Conservation (phyloP, 2,888 invertebrate species). For the Lottia scabra region DNA sequence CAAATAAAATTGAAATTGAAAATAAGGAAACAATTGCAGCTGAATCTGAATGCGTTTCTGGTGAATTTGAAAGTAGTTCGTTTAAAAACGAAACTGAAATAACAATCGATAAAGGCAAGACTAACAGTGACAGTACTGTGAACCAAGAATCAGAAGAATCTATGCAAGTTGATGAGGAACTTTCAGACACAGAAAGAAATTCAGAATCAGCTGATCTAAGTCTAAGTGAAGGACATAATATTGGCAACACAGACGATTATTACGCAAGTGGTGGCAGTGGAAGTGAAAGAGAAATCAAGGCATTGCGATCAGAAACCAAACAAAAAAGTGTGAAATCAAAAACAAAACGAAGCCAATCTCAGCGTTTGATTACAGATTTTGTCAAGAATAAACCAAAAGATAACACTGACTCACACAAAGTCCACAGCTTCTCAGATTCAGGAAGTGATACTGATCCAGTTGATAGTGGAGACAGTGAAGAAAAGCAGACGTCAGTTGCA, state of each 20-base stretch:
- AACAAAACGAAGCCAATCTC: background rate
- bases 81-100: background rate
- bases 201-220: background rate
- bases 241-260: background rate
- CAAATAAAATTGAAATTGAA: too few species aligned
- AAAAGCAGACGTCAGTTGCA: background rate
- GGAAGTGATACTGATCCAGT: background rate
- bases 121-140: background rate
- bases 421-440: background rate
- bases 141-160: background rate
- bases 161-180: background rate
- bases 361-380: background rate
- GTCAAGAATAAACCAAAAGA: background rate
- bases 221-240: background rate
- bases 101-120: background rate
- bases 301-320: background rate
- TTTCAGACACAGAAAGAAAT: background rate
- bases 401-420: background rate
- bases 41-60: too few species aligned
- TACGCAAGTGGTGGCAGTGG: conserved; percentile 7
- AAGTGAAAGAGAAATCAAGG: conserved; percentile 10
- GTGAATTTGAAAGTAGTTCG: background rate
- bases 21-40: too few species aligned
- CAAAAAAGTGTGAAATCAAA: background rate
- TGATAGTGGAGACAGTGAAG: background rate